These are phyloP conservation scores for Aulostomus chinensis DNA, from an alignment of 2,797 vertebrate genomes.

Conservation along the genomic window DNA sequence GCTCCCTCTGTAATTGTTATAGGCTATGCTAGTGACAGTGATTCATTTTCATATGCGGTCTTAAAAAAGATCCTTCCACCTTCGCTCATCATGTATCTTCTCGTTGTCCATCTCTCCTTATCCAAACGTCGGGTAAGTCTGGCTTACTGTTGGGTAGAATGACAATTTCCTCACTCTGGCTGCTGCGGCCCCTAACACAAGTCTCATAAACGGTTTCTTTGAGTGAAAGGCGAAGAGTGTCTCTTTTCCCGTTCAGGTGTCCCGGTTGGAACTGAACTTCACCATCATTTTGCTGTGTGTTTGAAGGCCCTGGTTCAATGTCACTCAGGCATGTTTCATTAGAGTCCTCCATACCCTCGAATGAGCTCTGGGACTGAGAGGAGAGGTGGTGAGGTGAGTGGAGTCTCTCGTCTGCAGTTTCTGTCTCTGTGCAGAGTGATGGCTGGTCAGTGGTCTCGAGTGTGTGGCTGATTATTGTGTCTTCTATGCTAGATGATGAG, in stretches of 20 bases:
- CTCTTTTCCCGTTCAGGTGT: constrained; percentile 91
- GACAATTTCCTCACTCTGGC: constrained; percentile 82
- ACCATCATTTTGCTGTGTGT: constrained; percentile 34
- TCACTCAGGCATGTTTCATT: constrained; percentile 91
- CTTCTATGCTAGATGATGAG: constrained; percentile 81
- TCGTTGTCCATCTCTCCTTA: constrained; percentile 84
- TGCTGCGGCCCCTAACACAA: constrained; percentile 82
- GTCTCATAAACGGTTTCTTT: constrained; percentile 90
- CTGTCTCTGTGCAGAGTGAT: constrained; percentile 67
- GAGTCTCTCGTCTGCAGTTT: constrained; percentile 29
- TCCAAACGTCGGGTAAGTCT: constrained; percentile 95
- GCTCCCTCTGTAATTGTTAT: constrained; percentile 12
- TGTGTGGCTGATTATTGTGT: constrained; percentile 76
- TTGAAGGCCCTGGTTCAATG: constrained; percentile 80
- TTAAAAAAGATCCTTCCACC: constrained; percentile 21
- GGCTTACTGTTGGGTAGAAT: constrained; percentile 96
- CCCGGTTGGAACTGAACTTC: constrained; percentile 80
- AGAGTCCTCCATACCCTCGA: constrained; percentile 90
- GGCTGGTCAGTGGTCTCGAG: constrained; percentile 67
- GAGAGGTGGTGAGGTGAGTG: constrained; percentile 64
- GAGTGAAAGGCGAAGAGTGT: constrained; percentile 90
- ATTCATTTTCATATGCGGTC: constrained; percentile 28
- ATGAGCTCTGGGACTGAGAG: constrained; percentile 83
- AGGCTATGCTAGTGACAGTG: too few species aligned
- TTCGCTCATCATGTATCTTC: constrained; percentile 73